Evolutionary conservation across 2,113 vertebrate species (phyloP).

Genomic region (Origma solitaria): DNA sequence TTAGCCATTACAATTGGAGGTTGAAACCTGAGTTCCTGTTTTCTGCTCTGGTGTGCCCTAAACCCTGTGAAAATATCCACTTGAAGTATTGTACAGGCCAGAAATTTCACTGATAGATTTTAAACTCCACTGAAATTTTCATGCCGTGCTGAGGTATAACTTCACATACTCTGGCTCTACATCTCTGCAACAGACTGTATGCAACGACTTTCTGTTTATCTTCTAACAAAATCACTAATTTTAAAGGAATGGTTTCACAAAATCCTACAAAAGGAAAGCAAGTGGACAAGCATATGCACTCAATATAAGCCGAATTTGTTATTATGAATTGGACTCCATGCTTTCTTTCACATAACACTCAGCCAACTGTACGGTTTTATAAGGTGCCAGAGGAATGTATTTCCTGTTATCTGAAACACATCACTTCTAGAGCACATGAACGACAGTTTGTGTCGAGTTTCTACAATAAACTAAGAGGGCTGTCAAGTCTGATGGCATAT

Average conservation of each 20-base stretch:
- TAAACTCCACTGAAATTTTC: neutral
- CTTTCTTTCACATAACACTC: conserved; percentile 2
- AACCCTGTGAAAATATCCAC: neutral
- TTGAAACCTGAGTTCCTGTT: neutral
- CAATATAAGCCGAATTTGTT: neutral
- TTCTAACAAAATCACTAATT: neutral
- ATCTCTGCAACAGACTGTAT: neutral
- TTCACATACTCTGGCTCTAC: neutral
- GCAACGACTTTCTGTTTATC: fast-evolving
- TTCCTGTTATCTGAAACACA: conserved; percentile 53
- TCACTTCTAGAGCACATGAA: conserved; percentile 47
- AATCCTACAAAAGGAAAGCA: neutral
- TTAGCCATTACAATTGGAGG: neutral
- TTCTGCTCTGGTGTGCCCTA: neutral
- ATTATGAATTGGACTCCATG: neutral
- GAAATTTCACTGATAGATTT: neutral
- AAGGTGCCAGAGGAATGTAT: conserved; percentile 28
- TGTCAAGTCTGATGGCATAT: conserved; percentile 58
- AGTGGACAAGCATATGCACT: neutral
- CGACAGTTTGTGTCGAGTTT: conserved; percentile 37
- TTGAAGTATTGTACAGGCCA: neutral
- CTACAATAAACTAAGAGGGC: conserved; percentile 57
- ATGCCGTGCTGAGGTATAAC: neutral
- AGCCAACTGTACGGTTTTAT: neutral
- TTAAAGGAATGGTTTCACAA: neutral